Conservation (phyloP, 2,113 vertebrate genomes). For the Lagopus muta region DNA sequence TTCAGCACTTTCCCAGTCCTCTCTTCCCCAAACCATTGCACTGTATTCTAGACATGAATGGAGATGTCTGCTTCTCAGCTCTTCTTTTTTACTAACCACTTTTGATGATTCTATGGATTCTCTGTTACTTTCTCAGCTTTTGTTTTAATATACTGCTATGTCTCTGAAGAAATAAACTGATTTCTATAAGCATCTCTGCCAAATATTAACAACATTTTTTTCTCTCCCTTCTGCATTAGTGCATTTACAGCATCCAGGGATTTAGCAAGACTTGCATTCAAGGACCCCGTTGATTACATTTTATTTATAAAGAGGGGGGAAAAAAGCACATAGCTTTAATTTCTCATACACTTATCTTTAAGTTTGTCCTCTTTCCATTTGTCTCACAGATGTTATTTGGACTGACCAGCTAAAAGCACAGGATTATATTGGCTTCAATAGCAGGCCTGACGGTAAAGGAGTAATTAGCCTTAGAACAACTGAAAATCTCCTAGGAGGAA, state of each 20-base stretch:
- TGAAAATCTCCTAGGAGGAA: neutral
- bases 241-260: neutral
- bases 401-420: neutral
- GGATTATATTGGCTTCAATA: neutral
- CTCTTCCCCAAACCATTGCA: neutral
- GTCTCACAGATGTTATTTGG: neutral
- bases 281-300: neutral
- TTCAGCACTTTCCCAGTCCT: neutral
- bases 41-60: neutral
- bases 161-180: neutral
- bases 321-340: neutral
- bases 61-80: neutral
- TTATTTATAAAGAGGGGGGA: neutral
- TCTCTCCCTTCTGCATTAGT: neutral
- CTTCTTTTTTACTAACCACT: neutral
- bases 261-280: neutral
- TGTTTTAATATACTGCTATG: neutral
- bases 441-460: neutral
- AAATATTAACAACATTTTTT: neutral
- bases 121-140: neutral
- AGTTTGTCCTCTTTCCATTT: neutral
- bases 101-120: neutral
- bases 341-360: neutral
- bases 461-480: neutral
- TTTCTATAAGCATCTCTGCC: neutral